Evolutionary conservation across 2,888 invertebrate species (phyloP), one percentile per base, ranked within the genome.

Genomic region (Halictus quadricinctus): DNA sequence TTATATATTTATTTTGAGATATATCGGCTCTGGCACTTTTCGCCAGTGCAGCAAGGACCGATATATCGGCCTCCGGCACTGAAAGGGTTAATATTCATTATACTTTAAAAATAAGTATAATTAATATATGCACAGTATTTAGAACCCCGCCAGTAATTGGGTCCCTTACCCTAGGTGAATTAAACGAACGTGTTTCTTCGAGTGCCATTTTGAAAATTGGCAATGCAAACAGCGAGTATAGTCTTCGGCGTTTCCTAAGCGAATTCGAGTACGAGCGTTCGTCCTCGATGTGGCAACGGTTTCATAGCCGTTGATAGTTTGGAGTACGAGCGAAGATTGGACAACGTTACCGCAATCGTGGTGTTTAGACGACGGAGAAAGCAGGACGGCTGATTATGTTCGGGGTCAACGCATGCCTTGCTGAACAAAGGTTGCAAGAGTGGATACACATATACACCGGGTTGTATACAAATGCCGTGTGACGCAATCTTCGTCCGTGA

Each of bases 381-480:
- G 79, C 79, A 86, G 86, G 77, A 70, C 78, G 69, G 21, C 25
- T 74, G 87, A 86, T 86, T 87, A 80, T 80, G 77, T 86, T 86
- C 77, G 86, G 86, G 86, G 86, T 86, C 86, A 86, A 79, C 82
- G 74, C n/a, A 81, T 82, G 83, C 66, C 50, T 82, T 60, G 5
- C 15, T 29, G 79, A 74, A 83, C 87, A 86, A 86, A 86, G 79
- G 83, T 80, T 86, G 87, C 74, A 60, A 77, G 72, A 82, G 80
- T 29, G 75, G 36, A 48, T 43, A 29, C 21, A 54, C 1, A n/a
- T 54, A n/a, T 48, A 46, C 36, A 58, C 70, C 48, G 77, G 69
- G 86, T 86, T 86, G 86, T 86, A 86, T 86, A 86, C 86, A 86
- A 86, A 86, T 86, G 87, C 10, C 13, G 13, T 82, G 72, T 54